Base-by-base conservation (phyloP, 2,888 invertebrate species). In the Heliothis peltigera region DNA sequence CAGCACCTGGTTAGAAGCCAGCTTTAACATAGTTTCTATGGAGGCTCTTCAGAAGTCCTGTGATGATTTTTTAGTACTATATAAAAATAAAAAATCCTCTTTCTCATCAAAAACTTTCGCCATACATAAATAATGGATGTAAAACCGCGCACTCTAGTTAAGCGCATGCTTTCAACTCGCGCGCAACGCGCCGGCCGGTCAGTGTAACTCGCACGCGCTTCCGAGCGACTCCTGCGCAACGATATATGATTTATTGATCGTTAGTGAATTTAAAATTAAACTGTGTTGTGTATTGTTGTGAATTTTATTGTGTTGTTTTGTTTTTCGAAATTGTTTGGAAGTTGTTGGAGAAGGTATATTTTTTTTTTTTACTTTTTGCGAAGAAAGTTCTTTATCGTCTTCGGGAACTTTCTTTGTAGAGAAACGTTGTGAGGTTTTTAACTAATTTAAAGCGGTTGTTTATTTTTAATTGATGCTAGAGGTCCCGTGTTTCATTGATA, bases 211-310 rank as follows among this genome's bases (percentile, higher is more conserved):
- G 42, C 19, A 51, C 51, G 48, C 70, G 73, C 55, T 57, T 48
- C 54, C 51, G 18, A 69, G 56, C 21, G 32, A 65, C 73, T 74
- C 75, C 65, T 54, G 75, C 75, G 73, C 58, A 61, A 42, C 43
- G 4, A 47, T 56, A 1, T 19, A 32, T n/a, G 43, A 51, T 54
- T 44, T 32, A 59, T 53, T 56, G 46, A 51, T 55, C 19, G 44
- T 56, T 25, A n/a, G 19, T 55, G n/a, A 52, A 43, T 65, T 61
- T 49, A 19, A 15, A 42, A 43, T 15, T n/a, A 15, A n/a, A 25
- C 15, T 12, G 53, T 64, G 28, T 2, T 48, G 53, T 58, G 58
- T 19, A 17, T 4, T 18, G 39, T 56, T n/a, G 56, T 74, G 35
- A 18, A 17, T 4, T 3, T 10, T 46, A 42, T 43, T 6, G 10